Base-by-base conservation (phyloP, 2,113 vertebrate genomes). In the Okapia johnstoni region DNA sequence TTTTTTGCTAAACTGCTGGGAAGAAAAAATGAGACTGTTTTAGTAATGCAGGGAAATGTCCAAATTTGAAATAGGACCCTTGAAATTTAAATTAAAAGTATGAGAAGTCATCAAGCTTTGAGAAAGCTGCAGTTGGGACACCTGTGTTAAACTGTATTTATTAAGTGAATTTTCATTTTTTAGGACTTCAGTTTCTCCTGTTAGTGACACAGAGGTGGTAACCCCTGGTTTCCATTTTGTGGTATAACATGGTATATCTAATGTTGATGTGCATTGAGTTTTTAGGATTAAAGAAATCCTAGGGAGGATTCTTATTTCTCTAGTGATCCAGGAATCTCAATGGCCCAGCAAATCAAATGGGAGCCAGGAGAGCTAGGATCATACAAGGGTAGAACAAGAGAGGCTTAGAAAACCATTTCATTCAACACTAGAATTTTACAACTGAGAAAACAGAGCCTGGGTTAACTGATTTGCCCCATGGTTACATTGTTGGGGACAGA, bases 1-100 rank as follows among this genome's bases (percentile, higher is more conserved):
- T 73, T 83, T 88, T 90, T 70, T 57, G 7, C 16, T 80, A 14
- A 88, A 70, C 85, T 85, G 19, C 63, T 87, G 33, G 85, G 26
- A 43, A 90, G 4, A 48, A 55, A 83, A 55, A 25, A 23, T 55
- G 80, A 55, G 23, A 84, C n/a, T 40, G 13, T 55, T 83, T 55
- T 55, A 36, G 30, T 88, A 60, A 55, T 52, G 2, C 70, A 93
- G 33, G 97, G n/a, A 97, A 96, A 50, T 95, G 8, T 85, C 85
- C 58, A 95, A 58, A 96, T 85, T 96, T 97, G 48, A 94, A 97
- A 79, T 91, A 91, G 79, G 25, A 55, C 21, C 52, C 30, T 95
- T 79, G 60, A 94, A 96, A 90, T 43, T 83, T 90, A 91, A 94
- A 23, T 91, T 48, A 87, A 95, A 86, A 12, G 12, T 54, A 63